Conservation (phyloP, 1,140 invertebrate species). For the Pachyrhynchus sulphureomaculatus region DNA sequence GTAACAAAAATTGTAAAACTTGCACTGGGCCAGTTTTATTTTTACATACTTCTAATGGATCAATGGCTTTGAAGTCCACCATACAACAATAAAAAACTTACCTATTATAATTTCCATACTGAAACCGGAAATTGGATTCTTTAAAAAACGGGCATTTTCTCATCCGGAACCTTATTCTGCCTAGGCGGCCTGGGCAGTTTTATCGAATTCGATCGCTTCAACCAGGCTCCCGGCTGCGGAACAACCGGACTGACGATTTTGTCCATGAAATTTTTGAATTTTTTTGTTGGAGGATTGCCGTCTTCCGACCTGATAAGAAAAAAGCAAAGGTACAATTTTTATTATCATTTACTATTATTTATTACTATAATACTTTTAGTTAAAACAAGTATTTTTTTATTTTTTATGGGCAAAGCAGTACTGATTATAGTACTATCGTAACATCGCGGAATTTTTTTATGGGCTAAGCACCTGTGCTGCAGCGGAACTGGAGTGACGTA, state of each 20-base stretch:
- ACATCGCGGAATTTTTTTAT: not conserved
- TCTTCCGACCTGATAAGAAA: slow-evolving; percentile 16
- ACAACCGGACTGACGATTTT: slow-evolving; percentile 92
- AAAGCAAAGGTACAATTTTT: not conserved
- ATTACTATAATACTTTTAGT: not conserved
- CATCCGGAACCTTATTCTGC: slow-evolving; percentile 41
- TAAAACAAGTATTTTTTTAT: not conserved
- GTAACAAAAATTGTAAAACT: no score
- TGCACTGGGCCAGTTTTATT: no score
- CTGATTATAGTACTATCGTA: not conserved
- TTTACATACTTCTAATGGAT: no score
- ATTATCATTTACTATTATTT: not conserved
- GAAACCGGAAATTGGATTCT: slow-evolving; percentile 75
- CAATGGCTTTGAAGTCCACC: no score
- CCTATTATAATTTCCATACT: slow-evolving; percentile 95
- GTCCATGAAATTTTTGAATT: slow-evolving; percentile 70
- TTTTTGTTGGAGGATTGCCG: slow-evolving; percentile 51
- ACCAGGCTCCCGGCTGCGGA: slow-evolving; percentile 80
- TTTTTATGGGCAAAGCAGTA: no score
- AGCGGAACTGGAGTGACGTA: no score
- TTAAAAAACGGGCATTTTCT: slow-evolving; percentile 68
- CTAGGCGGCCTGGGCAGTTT: slow-evolving; percentile 35
- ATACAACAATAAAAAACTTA: slow-evolving; percentile 43
- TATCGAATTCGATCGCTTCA: slow-evolving; percentile 56
- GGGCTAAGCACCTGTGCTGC: not conserved